Base-by-base conservation (phyloP, 2,797 vertebrate species). In the Acrossocheilus fasciatus region DNA sequence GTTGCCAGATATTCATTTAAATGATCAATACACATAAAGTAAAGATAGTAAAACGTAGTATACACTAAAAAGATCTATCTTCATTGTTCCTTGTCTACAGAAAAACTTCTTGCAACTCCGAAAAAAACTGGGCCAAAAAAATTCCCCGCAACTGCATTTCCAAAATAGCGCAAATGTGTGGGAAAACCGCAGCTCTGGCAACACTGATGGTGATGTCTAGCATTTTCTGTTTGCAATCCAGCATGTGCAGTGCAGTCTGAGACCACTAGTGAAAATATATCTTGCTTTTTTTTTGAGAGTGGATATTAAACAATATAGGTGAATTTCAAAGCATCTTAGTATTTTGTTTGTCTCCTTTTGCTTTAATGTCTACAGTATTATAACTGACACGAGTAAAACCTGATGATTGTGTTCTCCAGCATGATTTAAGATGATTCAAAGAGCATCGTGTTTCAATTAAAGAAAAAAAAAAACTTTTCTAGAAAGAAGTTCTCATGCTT, bases 161-260 rank as follows among this genome's bases (percentile, higher is more conserved):
- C 3, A 36, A 36, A 34, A 66, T 34, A 34, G 14, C 5, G 1
- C 30, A 66, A 17, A 17, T 66, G 6, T 17, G 30, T 6, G 0
- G 64, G 14, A 66, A 8, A 66, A 66, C 14, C 6, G 0, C 12
- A 15, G 3, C 26, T 15, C 62, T 64, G 62, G 26, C 26, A 66
- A 66, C 62, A 66, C 14, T 30, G 47, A 50, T 50, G 47, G 26
- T 84, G 72, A 89, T 79, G 73, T 77, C 78, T 81, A 86, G 50
- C n/a, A 4, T 43, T 26, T 79, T 62, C 20, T 30, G 14, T 66
- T 18, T 50, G 15, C 64, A 68, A 68, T 68, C 15, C 15, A 68
- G 30, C 64, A 36, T 68, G 30, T 81, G 41, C n/a, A 43, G 30
- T 81, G 41, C n/a, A 43, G 41, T 45, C 17, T 78, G 34, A 59